phyloP scores from a whole-genome alignment of 2,113 vertebrate genomes.

The Myxocyprinus asiaticus region DNA sequence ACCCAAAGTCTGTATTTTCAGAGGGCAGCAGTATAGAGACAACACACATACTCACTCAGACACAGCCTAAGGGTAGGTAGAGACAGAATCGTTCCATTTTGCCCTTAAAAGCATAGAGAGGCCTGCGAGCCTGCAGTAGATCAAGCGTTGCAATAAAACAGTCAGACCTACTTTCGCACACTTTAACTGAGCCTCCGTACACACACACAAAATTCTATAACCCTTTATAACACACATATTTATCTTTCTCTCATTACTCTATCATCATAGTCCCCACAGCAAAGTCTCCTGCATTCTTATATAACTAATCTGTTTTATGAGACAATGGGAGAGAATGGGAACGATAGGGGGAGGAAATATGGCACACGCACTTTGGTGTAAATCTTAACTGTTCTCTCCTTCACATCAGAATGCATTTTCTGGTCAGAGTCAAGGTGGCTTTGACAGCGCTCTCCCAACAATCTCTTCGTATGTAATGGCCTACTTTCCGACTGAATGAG shows the following conservation, averaged over 20 bases:
- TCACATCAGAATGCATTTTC: slow-evolving; percentile 27
- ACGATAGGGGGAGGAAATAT: too few relatives aligned
- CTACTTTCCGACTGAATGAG: slow-evolving; percentile 6
- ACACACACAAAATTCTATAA: slow-evolving; percentile 25
- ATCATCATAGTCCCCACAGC: slow-evolving; percentile 46
- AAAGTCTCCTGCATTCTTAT: slow-evolving; percentile 45
- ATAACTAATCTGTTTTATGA: slow-evolving; percentile 49
- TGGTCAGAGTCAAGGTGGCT: slow-evolving; percentile 27
- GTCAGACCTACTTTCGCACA: slow-evolving; percentile 44
- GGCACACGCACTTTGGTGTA: neutral
- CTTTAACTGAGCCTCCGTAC: slow-evolving; percentile 40
- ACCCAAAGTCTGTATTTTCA: slow-evolving; percentile 21
- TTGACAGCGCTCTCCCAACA: slow-evolving; percentile 30
- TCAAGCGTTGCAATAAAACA: slow-evolving; percentile 53
- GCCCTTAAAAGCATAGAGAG: slow-evolving; percentile 47
- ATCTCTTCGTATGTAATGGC: slow-evolving; percentile 10
- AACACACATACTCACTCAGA: slow-evolving; percentile 37
- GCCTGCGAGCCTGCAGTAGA: slow-evolving; percentile 50
- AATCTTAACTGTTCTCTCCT: slow-evolving; percentile 12
- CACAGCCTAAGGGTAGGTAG: slow-evolving; percentile 42
- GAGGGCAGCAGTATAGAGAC: slow-evolving; percentile 24
- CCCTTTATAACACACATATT: slow-evolving; percentile 34
- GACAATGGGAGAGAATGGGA: slow-evolving; percentile 38
- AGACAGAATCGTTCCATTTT: slow-evolving; percentile 43
- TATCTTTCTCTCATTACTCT: slow-evolving; percentile 49